These are phyloP conservation scores for Zaprionus ghesquierei DNA, from an alignment of 1,140 invertebrate species.

Conservation along the genomic window DNA sequence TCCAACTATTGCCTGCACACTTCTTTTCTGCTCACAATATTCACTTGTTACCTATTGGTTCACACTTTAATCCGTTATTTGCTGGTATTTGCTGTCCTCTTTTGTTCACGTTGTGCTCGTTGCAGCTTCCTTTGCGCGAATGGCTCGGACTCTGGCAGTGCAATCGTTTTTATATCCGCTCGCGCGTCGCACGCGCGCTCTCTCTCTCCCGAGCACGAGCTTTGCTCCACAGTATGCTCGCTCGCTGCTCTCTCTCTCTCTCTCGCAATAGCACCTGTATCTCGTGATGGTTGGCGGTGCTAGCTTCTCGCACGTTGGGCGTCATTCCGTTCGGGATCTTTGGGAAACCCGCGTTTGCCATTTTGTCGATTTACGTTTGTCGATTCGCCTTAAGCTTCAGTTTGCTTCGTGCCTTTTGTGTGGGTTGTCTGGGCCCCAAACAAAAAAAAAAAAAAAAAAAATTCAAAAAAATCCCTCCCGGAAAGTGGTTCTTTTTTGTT, in stretches of 20 bases:
- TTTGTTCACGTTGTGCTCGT: conserved; percentile 36
- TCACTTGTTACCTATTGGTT: conserved; percentile 14
- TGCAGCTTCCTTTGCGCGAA: conserved; percentile 74
- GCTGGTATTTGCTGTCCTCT: background rate
- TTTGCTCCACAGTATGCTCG: conserved; percentile 4
- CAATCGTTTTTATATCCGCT: conserved; percentile 67
- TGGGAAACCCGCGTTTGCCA: conserved; percentile 65
- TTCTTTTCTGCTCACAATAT: conserved; percentile 16
- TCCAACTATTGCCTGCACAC: background rate
- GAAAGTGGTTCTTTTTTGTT: conserved; percentile 9
- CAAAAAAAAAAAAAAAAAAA: no score
- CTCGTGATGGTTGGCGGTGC: conserved; percentile 44
- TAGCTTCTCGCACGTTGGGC: conserved; percentile 21
- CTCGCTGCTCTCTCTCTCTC: background rate
- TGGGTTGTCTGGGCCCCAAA: conserved; percentile 11
- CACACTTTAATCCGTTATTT: conserved; percentile 41
- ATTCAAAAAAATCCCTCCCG: conserved; percentile 55
- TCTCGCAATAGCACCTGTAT: conserved; percentile 42
- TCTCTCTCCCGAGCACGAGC: conserved; percentile 10
- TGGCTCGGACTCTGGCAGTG: conserved; percentile 55
- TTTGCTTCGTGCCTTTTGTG: conserved; percentile 21
- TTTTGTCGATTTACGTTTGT: conserved; percentile 40
- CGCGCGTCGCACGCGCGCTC: background rate
- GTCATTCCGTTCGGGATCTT: conserved; percentile 22
- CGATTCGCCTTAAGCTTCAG: conserved; percentile 19